phyloP scores from a whole-genome alignment of 2,797 vertebrate genomes.

The Smutsia temminckii region DNA sequence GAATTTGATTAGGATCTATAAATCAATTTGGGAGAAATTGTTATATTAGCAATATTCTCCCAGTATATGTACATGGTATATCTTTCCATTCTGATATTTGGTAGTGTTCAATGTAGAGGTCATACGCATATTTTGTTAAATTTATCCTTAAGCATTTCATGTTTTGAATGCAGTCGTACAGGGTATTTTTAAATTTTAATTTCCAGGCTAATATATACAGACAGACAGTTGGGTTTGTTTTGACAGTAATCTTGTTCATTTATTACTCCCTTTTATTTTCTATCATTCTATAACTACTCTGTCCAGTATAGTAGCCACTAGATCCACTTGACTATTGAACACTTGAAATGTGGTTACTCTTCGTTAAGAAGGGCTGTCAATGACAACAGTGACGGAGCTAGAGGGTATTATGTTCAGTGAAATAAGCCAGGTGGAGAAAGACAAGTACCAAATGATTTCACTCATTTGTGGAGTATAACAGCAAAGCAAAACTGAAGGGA shows the following conservation, averaged over 20 bases:
- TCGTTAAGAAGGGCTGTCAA: neutral
- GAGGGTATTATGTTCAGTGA: no score
- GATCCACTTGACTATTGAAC: neutral
- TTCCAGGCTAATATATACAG: neutral
- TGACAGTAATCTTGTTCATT: neutral
- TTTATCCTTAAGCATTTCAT: neutral
- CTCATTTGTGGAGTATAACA: no score
- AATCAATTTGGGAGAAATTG: neutral
- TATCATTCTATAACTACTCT: neutral
- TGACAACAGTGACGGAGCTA: no score
- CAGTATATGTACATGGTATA: neutral
- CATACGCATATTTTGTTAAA: neutral
- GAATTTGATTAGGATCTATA: neutral
- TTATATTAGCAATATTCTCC: neutral
- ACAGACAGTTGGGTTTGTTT: neutral
- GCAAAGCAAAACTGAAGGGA: no score
- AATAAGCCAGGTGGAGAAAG: no score
- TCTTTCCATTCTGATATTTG: neutral
- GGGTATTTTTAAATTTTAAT: neutral
- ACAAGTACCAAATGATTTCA: no score
- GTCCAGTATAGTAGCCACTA: neutral
- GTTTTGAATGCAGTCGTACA: neutral
- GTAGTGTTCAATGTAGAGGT: neutral
- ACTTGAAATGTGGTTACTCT: neutral
- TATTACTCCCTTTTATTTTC: neutral